phyloP scores from a whole-genome alignment of 1,140 invertebrate species.

The Littorina saxatilis region DNA sequence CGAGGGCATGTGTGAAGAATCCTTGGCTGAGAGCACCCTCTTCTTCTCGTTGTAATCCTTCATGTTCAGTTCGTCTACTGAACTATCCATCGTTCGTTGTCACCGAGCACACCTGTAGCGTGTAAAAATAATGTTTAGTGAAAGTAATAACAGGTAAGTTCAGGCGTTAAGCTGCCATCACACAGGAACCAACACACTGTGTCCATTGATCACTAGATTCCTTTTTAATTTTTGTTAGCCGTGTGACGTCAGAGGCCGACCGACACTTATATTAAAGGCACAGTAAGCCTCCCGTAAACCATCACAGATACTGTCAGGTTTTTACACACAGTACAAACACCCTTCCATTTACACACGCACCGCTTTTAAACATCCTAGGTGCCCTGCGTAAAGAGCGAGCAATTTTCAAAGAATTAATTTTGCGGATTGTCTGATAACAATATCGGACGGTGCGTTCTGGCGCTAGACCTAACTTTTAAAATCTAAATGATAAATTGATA shows the following conservation, averaged over 20 bases:
- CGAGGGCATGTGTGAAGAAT: not conserved
- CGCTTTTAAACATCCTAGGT: too few species aligned
- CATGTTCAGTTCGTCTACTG: not conserved
- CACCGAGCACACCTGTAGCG: not conserved
- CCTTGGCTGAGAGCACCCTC: not conserved
- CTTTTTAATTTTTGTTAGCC: not conserved
- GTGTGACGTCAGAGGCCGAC: not conserved
- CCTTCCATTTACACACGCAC: too few species aligned
- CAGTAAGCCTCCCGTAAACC: too few species aligned
- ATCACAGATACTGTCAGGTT: too few species aligned
- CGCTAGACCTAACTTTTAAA: too few species aligned
- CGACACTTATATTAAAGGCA: not conserved
- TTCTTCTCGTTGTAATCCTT: slow-evolving; percentile 15
- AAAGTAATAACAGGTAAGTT: not conserved
- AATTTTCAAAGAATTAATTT: too few species aligned
- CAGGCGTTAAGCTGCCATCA: too few species aligned
- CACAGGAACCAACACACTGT: not conserved
- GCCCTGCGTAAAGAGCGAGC: too few species aligned
- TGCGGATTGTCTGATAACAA: too few species aligned
- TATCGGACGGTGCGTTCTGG: too few species aligned
- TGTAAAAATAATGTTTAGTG: not conserved
- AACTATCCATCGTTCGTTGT: not conserved
- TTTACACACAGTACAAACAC: too few species aligned
- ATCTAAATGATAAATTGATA: too few species aligned
- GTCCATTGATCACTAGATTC: not conserved